phyloP scores from a whole-genome alignment of 2,113 vertebrate species.

The Mellivora capensis region DNA sequence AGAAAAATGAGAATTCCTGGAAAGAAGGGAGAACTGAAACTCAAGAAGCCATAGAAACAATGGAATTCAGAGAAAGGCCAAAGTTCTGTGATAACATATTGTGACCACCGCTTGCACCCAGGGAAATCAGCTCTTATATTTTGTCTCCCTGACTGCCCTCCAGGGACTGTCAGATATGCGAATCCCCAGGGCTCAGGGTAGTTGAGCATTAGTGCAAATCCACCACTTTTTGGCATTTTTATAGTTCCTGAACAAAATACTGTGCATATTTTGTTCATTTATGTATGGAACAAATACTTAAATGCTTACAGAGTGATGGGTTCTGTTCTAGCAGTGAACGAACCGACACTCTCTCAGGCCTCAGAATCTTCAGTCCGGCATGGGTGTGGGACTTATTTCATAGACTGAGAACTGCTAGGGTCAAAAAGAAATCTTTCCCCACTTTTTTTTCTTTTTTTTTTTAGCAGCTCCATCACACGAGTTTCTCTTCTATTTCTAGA shows the following conservation, averaged over 20 bases:
- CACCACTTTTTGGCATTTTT: background rate
- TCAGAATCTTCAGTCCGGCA: background rate
- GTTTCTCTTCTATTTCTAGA: background rate
- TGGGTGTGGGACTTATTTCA: background rate
- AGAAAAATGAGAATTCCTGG: conserved; percentile 40
- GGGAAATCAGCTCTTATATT: background rate
- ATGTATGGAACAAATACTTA: background rate
- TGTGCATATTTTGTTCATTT: background rate
- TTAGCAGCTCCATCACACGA: background rate
- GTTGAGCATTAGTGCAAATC: background rate
- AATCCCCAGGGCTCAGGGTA: background rate
- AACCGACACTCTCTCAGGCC: background rate
- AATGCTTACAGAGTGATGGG: background rate
- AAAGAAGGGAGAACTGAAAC: background rate
- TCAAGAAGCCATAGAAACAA: background rate
- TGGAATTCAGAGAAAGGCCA: background rate
- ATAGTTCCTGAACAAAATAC: conserved; percentile 12
- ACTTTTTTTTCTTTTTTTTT: no score
- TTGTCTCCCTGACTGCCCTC: background rate
- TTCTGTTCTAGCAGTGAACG: background rate
- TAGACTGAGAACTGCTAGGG: background rate
- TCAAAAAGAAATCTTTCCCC: background rate
- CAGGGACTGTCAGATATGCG: background rate
- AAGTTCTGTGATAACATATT: background rate
- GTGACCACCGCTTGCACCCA: background rate